Base-by-base conservation (phyloP, 2,888 invertebrate species). In the Drosophila paramelanica region DNA sequence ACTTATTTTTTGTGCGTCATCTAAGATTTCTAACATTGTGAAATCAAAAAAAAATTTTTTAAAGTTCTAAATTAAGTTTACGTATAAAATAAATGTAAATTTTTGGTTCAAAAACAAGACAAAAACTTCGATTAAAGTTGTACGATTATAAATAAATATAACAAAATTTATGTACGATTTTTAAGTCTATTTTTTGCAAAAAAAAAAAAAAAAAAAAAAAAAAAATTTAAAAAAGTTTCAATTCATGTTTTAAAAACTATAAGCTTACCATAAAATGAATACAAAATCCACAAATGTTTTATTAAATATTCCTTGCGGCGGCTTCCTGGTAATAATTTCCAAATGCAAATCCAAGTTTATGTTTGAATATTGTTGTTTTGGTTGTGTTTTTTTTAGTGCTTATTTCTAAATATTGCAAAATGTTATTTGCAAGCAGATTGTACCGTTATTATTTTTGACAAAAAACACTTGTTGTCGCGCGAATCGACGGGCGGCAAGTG, bases 401-500 rank as follows among this genome's bases (percentile, higher is more conserved):
- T 0, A 14, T 13, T 47, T 38, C 45, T 31, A 14, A 14, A 46
- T 27, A 36, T 36, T 36, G 36, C 13, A 36, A 46, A 27, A 11
- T 33, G 62, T n/a, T 52, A 43, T 47, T 60, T 55, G 33, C 50
- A 45, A 11, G 17, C 13, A 38, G 14, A 46, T 60, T 55, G 38
- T 50, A 53, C 49, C 50, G 52, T 69, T 69, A 42, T 39, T 50
- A 36, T 45, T 42, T 11, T 38, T 39, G 25, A 25, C 8, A 4
- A 2, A 33, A 55, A 76, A 70, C 66, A 77, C 77, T 77, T 80
- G 66, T 80, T 84, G 75, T 67, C 89, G 61, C 67, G 67, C 80
- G 65, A 62, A 73, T 67, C 67, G 72, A 76, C 68, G 50, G 70
- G 65, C 57, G 65, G 64, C 69, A 89, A 89, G 72, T 83, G 89